A percentile compares a stretch with the other conserved stretches of the same genome.
Evolutionary conservation across 2,113 vertebrate genomes (phyloP).

Genomic region (Peromyscus polionotus): DNA sequence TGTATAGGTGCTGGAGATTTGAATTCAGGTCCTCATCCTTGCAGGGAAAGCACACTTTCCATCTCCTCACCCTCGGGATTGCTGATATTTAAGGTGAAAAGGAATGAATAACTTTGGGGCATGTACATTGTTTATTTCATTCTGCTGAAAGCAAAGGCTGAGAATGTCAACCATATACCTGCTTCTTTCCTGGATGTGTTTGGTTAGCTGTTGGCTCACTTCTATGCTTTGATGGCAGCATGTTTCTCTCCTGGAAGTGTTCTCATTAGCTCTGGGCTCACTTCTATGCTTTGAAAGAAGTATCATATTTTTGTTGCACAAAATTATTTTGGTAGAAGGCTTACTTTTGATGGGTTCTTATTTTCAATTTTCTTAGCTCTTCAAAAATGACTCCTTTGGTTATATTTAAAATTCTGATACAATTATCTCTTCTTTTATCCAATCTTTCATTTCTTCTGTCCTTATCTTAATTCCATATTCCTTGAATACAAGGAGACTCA

Average conservation of each 20-base stretch:
- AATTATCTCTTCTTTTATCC: not conserved
- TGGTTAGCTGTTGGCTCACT: not conserved
- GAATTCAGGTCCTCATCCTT: not conserved
- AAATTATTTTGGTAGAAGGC: not conserved
- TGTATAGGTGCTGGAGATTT: not conserved
- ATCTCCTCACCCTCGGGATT: no score
- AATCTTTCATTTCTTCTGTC: not conserved
- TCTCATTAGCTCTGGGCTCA: not conserved
- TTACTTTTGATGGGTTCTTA: not conserved
- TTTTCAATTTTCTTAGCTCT: not conserved
- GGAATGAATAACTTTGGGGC: not conserved
- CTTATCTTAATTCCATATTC: not conserved
- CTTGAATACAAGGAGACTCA: not conserved
- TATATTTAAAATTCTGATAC: slow-evolving; percentile 2
- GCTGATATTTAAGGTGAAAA: not conserved
- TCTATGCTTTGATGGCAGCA: not conserved
- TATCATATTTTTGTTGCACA: not conserved
- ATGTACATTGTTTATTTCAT: not conserved
- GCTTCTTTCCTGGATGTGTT: not conserved
- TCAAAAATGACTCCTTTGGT: not conserved
- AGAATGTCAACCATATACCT: not conserved
- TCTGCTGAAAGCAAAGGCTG: not conserved
- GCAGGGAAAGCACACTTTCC: not conserved
- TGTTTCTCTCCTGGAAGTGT: not conserved
- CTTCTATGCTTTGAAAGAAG: not conserved